Evolutionary conservation across 2,797 vertebrate genomes (phyloP), one percentile per base, ranked within the genome.

Genomic region (Takifugu ocellatus): DNA sequence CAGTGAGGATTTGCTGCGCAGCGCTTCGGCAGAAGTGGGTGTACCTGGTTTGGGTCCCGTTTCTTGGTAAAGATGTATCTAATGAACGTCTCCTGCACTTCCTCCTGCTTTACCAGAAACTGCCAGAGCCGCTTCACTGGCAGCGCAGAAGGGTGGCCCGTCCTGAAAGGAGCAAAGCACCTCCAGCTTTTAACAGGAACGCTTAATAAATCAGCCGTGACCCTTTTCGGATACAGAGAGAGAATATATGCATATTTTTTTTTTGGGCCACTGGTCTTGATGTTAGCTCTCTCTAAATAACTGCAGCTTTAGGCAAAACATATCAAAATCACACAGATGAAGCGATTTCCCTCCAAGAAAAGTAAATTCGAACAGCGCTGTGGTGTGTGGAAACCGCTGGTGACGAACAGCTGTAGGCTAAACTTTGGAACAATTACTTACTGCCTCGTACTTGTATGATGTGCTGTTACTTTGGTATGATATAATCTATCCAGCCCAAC

Each of bases 71-170:
- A 99, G 87, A 99, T 97, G 85, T 97, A 94, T 79, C 92, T 90
- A 63, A 99, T 99, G 79, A 99, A 99, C 1, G 95, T 99, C 82
- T 99, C 97, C 78, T 98, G 96, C 65, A 98, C 87, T 75, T 93
- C 91, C 29, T 98, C 97, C 85, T 96, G 96, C 78, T 98, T 98
- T 51, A 99, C 93, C 71, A 99, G 87, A 72, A 93, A 98, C 61
- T 95, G 95, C 97, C 97, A 99, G 64, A 99, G 92, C 52, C 97
- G 93, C 79, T 94, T 97, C 71, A 96, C 94, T 27, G 97, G 93
- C 5, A 95, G 89, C 0, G 93, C 92, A 24, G 92, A 86, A 49
- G 90, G 89, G 73, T 93, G 93, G 59, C 64, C 92, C 1, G 93
- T 96, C 82, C 97, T 99, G 83, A 25, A 84, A 70, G 56, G 2